Evolutionary conservation across 2,888 invertebrate genomes (phyloP), one percentile per base, ranked within the genome.

Genomic region (Polia nebulosa): DNA sequence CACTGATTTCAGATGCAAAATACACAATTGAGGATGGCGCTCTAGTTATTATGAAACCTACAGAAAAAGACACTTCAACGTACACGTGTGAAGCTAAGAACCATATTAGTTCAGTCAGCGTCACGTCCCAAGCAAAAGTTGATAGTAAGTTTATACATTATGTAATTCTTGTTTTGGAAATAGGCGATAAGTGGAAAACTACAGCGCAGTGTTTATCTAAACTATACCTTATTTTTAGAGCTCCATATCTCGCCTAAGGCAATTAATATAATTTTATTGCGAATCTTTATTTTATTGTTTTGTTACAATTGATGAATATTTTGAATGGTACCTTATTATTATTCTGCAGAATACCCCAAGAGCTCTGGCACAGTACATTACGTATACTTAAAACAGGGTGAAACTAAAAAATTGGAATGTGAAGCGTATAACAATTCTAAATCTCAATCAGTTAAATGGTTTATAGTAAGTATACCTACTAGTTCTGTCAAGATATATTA

Each of bases 41-140:
- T 41, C 58, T 82, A 4, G 22, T 81, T 0, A 81, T 82, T 45
- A 61, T 11, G 44, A 60, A 75, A 8, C 81, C 79, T n/a, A 71
- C 25, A 8, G 49, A 29, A 22, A 64, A 27, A 27, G 81, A 82
- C 45, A 53, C 53, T 15, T 34, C 55, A 25, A n/a, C 34, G 2
- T 82, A 82, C 39, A 61, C 29, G 0, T 82, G 83, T 55, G 69
- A 67, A 60, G 81, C 81, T 41, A 78, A 45, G 27, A 82, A 82
- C 27, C 11, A 29, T 6, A 60, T 68, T 13, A 64, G 70, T 32
- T 41, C 68, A 39, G 59, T 17, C 7, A 51, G 55, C 20, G 45
- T 59, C 2, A 44, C 61, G 1, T 62, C 72, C 11, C 2, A 60
- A 49, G 59, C 47, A 15, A 52, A 27, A 13, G 49, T 82, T 20